These are phyloP conservation scores for Oxystoma pomonae DNA, from an alignment of 2,888 invertebrate genomes.

Conservation along the genomic window DNA sequence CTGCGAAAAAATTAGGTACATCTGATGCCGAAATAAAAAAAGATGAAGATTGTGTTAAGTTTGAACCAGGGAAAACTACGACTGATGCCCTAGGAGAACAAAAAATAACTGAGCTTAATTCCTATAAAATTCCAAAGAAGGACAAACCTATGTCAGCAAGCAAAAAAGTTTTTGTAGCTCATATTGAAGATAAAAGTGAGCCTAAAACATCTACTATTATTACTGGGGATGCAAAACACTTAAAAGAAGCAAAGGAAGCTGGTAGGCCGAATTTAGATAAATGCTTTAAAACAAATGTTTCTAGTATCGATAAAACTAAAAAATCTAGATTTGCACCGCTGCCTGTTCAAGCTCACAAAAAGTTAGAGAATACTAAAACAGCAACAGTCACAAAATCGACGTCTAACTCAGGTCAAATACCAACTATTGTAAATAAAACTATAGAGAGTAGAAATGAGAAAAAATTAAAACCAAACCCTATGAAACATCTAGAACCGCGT, in stretches of 20 bases:
- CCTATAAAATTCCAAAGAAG: constrained; percentile 11
- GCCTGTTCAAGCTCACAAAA: neutral
- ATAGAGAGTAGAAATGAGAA: neutral
- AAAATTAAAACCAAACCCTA: neutral
- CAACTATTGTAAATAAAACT: constrained; percentile 2
- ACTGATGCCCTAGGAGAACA: neutral
- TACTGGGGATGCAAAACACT: neutral
- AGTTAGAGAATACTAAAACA: neutral
- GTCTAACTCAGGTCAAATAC: neutral
- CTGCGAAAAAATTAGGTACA: too few species aligned
- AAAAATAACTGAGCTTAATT: neutral
- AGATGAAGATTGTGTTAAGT: neutral
- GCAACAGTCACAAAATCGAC: too few species aligned
- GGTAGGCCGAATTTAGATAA: neutral
- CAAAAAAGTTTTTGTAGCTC: too few species aligned
- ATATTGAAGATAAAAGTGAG: neutral
- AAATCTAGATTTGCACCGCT: neutral
- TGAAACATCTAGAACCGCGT: neutral
- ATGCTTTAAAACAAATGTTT: too few species aligned
- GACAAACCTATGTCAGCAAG: neutral
- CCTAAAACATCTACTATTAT: neutral
- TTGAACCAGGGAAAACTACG: neutral
- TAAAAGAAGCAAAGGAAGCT: neutral
- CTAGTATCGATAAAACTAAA: too few species aligned
- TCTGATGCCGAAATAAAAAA: too few species aligned